phyloP scores from a whole-genome alignment of 2,113 vertebrate species.

The Pristiophorus japonicus region DNA sequence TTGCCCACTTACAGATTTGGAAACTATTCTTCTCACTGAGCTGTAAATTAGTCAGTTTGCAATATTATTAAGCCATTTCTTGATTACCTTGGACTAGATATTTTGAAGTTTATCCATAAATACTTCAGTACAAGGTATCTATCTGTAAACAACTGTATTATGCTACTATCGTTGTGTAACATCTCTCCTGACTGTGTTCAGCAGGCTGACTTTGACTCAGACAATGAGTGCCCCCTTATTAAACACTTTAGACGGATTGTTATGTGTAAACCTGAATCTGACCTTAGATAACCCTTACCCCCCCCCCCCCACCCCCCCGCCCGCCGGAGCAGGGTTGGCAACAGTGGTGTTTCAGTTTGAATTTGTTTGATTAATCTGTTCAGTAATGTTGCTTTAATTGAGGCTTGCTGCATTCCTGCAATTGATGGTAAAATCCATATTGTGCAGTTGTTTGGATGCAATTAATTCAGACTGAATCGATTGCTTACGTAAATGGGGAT shows the following conservation, averaged over 20 bases:
- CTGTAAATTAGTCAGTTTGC: neutral
- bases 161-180: neutral
- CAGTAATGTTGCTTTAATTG: neutral
- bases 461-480: neutral
- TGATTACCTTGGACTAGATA: neutral
- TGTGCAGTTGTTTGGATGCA: neutral
- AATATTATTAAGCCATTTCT: neutral
- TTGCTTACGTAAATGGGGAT: neutral
- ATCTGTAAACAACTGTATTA: neutral
- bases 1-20: neutral
- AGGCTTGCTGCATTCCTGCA: neutral
- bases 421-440: neutral
- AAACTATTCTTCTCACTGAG: neutral
- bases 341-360: neutral
- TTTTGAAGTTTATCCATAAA: neutral
- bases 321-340: neutral
- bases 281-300: neutral
- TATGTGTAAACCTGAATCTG: neutral
- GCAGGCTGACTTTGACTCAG: neutral
- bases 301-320: neutral
- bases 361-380: neutral
- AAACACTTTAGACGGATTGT: neutral
- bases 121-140: neutral
- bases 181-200: neutral
- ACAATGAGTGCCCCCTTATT: neutral